These are phyloP conservation scores for Neostethus bicornis DNA, from an alignment of 2,797 vertebrate genomes.

Conservation along the genomic window DNA sequence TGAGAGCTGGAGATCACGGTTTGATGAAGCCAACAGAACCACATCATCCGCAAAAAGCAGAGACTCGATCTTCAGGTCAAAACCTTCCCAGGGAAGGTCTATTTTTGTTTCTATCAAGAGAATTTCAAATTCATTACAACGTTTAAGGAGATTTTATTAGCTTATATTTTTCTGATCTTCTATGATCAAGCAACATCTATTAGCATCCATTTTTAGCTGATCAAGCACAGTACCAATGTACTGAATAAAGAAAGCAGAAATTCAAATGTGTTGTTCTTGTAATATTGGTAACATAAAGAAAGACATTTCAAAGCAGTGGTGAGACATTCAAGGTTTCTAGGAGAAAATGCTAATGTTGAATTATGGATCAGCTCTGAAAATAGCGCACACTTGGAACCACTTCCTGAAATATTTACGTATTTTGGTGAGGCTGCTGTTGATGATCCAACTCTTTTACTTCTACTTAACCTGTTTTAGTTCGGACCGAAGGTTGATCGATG, in stretches of 20 bases:
- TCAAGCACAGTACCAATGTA: conserved; percentile 8
- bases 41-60: too few relatives aligned
- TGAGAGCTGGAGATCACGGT: too few relatives aligned
- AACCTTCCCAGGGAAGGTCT: too few relatives aligned
- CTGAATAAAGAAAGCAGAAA: conserved; percentile 7
- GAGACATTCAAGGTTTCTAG: conserved; percentile 70
- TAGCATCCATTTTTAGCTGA: neutral
- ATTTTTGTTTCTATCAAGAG: too few relatives aligned
- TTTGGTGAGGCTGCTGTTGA: conserved; percentile 69
- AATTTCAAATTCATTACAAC: too few relatives aligned
- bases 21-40: too few relatives aligned
- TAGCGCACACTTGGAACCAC: conserved; percentile 77
- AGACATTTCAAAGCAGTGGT: conserved; percentile 43
- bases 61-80: too few relatives aligned
- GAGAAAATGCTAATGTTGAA: conserved; percentile 78
- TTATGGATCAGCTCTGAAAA: conserved; percentile 82
- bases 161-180: too few relatives aligned
- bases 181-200: too few relatives aligned
- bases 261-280: conserved; percentile 5
- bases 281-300: conserved; percentile 39
- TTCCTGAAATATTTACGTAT: conserved; percentile 83
- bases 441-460: conserved; percentile 52
- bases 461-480: conserved; percentile 59
- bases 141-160: too few relatives aligned
- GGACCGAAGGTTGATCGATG: conserved; percentile 39